Conservation (phyloP, 2,888 invertebrate species). For the Brachynemurus nebulosus region DNA sequence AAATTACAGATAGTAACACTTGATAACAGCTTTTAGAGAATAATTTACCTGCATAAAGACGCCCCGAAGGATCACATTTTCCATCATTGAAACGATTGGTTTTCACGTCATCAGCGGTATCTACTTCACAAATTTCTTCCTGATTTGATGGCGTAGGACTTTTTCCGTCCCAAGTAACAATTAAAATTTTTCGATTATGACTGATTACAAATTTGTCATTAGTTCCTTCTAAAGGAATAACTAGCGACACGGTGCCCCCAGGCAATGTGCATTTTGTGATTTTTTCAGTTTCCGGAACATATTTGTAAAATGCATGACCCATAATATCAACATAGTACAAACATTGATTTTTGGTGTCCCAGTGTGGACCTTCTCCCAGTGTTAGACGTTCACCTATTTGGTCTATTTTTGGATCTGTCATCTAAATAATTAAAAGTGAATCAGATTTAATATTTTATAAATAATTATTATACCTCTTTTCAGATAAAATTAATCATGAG, state of each 20-base stretch:
- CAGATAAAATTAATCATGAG: no score
- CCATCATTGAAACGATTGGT: constrained; percentile 61
- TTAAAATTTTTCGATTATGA: constrained; percentile 40
- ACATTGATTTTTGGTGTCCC: no score
- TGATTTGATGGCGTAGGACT: constrained; percentile 35
- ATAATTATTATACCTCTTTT: no score
- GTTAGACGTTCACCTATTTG: no score
- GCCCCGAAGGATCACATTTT: constrained; percentile 59
- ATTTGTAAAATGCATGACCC: constrained; percentile 37
- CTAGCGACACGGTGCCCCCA: constrained; percentile 34
- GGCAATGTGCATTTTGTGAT: constrained; percentile 34
- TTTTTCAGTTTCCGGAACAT: constrained; percentile 32
- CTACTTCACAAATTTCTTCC: constrained; percentile 40
- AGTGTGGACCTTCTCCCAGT: no score
- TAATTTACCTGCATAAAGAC: constrained; percentile 53
- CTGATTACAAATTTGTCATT: constrained; percentile 48
- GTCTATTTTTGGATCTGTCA: no score
- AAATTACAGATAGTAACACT: no score
- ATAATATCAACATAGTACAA: no score
- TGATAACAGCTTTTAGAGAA: no score
- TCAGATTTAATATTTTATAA: no score
- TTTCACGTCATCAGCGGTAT: constrained; percentile 32
- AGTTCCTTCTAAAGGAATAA: constrained; percentile 48
- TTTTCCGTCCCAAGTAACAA: constrained; percentile 50
- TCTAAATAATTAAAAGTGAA: no score